phyloP scores from a whole-genome alignment of 2,888 invertebrate genomes.

The Dynastes tityus region DNA sequence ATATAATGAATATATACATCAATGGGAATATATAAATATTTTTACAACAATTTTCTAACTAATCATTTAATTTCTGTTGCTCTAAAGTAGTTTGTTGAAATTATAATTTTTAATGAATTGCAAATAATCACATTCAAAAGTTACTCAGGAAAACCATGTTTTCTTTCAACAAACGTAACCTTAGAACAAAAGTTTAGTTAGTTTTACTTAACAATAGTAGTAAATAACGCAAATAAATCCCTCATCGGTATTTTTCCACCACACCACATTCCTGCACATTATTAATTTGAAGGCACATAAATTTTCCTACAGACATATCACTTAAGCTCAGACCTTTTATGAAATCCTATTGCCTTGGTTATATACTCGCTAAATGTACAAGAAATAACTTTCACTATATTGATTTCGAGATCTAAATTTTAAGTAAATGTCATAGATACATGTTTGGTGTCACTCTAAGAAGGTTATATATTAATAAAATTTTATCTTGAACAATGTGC shows the following conservation, averaged over 20 bases:
- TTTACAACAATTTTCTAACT: conserved; percentile 50
- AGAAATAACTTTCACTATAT: conserved; percentile 23
- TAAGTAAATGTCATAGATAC: conserved; percentile 33
- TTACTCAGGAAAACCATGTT: not conserved
- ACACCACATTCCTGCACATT: conserved; percentile 40
- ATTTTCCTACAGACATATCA: conserved; percentile 42
- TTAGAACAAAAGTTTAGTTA: conserved; percentile 23
- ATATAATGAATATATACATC: conserved; percentile 51
- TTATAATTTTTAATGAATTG: not conserved
- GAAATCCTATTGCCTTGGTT: conserved; percentile 34
- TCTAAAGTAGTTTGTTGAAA: conserved; percentile 34
- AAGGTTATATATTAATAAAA: conserved; percentile 12
- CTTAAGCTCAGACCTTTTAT: conserved; percentile 35
- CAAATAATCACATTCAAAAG: not conserved
- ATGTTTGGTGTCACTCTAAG: conserved; percentile 24
- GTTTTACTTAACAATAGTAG: not conserved
- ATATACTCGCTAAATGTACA: conserved; percentile 9
- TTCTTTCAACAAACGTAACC: not conserved
- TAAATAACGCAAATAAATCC: conserved; percentile 19
- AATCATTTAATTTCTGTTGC: conserved; percentile 28
- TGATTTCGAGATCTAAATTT: conserved; percentile 36
- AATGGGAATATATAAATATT: conserved; percentile 51
- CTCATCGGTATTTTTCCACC: not conserved
- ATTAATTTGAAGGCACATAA: conserved; percentile 47
- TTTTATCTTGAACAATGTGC: conserved; percentile 29